Base-by-base conservation (phyloP, 2,797 vertebrate species). In the Lacerta bilineata region DNA sequence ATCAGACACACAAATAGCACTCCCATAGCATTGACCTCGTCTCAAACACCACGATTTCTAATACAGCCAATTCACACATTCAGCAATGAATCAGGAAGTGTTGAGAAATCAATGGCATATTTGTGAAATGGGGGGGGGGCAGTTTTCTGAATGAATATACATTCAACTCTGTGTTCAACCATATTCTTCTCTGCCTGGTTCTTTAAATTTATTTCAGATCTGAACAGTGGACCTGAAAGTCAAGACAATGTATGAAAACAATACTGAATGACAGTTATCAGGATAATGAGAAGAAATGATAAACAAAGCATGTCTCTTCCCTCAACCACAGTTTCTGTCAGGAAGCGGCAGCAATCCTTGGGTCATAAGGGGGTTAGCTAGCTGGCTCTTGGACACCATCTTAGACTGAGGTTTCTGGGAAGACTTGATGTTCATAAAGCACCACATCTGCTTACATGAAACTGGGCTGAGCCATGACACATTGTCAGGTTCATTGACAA, bases 191-290 rank as follows among this genome's bases (percentile, higher is more conserved):
- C 33, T 59, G 66, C 1, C 78, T 0, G 1, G 11, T 8, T 90
- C 6, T 8, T 76, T 93, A 27, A 75, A 77, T 86, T 86, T 80
- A 50, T 83, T 91, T 91, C 77, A 91, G 91, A 93, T 43, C 29
- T 36, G 83, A 92, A 13, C 10, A 94, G 78, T 77, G 77, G 90
- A 93, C 80, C 71, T 82, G 72, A 94, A 91, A 95, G 72, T 74
- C 89, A 93, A 90, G 78, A 85, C 33, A 88, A 84, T 23, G 77
- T 1, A 61, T 74, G 87, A 80, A 84, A 82, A 80, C 84, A 83
- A 83, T 90, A 46, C 7, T 88, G 92, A 95, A 85, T 87, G 80
- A 86, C 80, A 78, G 39, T 81, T 89, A 89, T 85, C 71, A 87
- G 11, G 59, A 29, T 87, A 92, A 95, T 50, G 86, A 90, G 64